These are phyloP conservation scores for Brachionus angularis DNA, from an alignment of 1,140 invertebrate genomes.

Conservation along the genomic window DNA sequence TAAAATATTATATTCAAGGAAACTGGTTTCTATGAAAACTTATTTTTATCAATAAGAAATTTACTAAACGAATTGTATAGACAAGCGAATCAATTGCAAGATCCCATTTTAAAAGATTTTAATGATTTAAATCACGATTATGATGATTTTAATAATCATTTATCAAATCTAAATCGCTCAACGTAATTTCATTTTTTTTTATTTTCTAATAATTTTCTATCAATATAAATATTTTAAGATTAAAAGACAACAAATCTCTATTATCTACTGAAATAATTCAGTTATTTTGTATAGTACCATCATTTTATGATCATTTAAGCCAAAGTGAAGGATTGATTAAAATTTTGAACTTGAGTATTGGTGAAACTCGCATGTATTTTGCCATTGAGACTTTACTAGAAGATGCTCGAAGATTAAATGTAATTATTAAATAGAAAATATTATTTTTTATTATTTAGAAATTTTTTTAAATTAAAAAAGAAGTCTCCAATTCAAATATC, in stretches of 20 bases:
- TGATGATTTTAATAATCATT: neutral
- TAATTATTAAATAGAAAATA: neutral
- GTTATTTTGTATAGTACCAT: slow-evolving; percentile 29
- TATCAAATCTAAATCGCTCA: neutral
- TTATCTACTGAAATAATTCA: slow-evolving; percentile 26
- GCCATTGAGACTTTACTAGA: neutral
- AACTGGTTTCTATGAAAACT: slow-evolving; percentile 23
- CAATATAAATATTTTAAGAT: slow-evolving; percentile 1
- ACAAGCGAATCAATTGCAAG: neutral
- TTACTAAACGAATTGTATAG: slow-evolving; percentile 7
- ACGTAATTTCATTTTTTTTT: slow-evolving; percentile 20
- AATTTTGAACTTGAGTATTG: slow-evolving; percentile 27
- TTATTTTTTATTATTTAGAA: neutral
- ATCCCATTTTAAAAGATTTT: neutral
- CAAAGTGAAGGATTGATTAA: slow-evolving; percentile 5
- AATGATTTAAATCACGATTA: slow-evolving; percentile 20
- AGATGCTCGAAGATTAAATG: slow-evolving; percentile 20
- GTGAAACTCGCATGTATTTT: slow-evolving; percentile 14
- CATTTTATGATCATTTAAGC: slow-evolving; percentile 17
- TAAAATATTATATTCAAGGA: neutral
- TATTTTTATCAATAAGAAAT: slow-evolving; percentile 6
- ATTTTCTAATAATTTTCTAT: no score
- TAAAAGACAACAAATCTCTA: slow-evolving; percentile 36
- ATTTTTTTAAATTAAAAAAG: neutral
- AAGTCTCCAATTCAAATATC: slow-evolving; percentile 31